Evolutionary conservation across 2,797 vertebrate genomes (phyloP).

Genomic region (Adelosebastes latens): DNA sequence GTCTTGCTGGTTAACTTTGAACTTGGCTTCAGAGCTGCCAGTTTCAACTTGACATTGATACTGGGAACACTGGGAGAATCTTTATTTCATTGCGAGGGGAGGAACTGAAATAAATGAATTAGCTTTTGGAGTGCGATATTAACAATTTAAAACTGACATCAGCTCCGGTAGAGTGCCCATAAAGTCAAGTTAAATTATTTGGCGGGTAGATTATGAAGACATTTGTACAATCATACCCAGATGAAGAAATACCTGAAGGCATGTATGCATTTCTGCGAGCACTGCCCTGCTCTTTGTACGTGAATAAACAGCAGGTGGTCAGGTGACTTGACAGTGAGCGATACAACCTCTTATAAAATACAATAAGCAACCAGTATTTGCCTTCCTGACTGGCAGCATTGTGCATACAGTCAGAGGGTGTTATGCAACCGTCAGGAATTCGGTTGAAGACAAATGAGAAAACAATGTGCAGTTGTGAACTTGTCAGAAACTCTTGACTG

Average conservation of each 20-base stretch:
- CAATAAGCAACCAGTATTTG: conserved; percentile 26
- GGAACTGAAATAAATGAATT: not conserved
- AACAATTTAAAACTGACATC: not conserved
- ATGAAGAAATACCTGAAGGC: conserved; percentile 7
- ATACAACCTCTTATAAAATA: conserved; percentile 27
- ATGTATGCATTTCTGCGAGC: conserved; percentile 1
- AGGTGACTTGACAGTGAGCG: conserved; percentile 29
- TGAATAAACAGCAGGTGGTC: conserved; percentile 35
- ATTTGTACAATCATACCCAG: not conserved
- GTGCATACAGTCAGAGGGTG: conserved; percentile 28
- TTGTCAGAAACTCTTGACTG: conserved; percentile 36
- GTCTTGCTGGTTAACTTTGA: conserved; percentile 39
- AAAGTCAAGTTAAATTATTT: not conserved
- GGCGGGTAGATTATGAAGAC: not conserved
- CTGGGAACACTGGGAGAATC: not conserved
- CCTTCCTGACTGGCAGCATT: conserved; percentile 43
- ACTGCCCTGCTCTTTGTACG: conserved; percentile 6
- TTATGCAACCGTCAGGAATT: conserved; percentile 58
- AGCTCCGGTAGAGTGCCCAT: not conserved
- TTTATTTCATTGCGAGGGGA: not conserved
- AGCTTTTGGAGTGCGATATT: not conserved
- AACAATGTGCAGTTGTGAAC: conserved; percentile 59
- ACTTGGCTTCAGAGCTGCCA: conserved; percentile 21
- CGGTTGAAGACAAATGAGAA: conserved; percentile 45
- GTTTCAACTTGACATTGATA: conserved; percentile 16